phyloP scores from a whole-genome alignment of 1,140 invertebrate species.

The Drosophila punjabiensis region DNA sequence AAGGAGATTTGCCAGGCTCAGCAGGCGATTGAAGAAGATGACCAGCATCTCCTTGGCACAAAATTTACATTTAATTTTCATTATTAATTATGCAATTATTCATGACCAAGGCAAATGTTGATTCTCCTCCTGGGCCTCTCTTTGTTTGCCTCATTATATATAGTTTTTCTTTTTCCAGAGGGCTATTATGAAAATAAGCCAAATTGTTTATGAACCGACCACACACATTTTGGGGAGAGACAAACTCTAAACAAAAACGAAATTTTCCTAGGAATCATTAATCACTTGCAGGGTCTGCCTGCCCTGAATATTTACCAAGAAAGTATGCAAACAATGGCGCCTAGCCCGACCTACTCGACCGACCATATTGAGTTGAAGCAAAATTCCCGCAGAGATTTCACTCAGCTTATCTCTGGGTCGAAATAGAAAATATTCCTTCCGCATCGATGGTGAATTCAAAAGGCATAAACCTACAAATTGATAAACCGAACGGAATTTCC shows the following conservation, averaged over 20 bases:
- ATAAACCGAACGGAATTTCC: constrained; percentile 29
- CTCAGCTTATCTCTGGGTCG: constrained; percentile 8
- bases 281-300: constrained; percentile 54
- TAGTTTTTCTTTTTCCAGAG: constrained; percentile 53
- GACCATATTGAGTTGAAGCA: constrained; percentile 15
- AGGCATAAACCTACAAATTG: constrained; percentile 40
- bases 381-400: constrained; percentile 28
- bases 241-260: constrained; percentile 30
- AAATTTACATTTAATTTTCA: constrained; percentile 78
- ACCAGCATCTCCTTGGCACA: constrained; percentile 15
- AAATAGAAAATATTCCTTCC: constrained; percentile 44
- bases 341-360: background rate
- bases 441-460: constrained; percentile 44
- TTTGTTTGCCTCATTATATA: constrained; percentile 69
- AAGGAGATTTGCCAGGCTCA: constrained; percentile 58
- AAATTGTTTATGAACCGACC: constrained; percentile 60
- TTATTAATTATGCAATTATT: constrained; percentile 79
- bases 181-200: constrained; percentile 76
- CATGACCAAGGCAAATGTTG: constrained; percentile 61
- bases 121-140: constrained; percentile 28
- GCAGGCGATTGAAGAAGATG: background rate
- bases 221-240: constrained; percentile 20
- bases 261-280: constrained; percentile 58
- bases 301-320: constrained; percentile 31
- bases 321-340: constrained; percentile 54